Evolutionary conservation across 2,888 invertebrate species (phyloP).

Genomic region (Tetragnatha montana): DNA sequence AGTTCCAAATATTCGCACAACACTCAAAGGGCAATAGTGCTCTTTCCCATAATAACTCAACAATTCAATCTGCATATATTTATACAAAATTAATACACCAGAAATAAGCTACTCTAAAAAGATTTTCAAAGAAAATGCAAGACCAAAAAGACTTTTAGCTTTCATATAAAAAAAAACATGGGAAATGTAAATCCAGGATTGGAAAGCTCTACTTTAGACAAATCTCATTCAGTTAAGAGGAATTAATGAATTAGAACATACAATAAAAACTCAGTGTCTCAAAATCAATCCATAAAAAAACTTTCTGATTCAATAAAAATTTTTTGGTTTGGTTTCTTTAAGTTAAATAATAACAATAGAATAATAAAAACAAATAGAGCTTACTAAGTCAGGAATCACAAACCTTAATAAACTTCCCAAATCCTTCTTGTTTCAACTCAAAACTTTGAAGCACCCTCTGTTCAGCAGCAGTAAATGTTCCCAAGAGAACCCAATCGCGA

Average conservation of each 20-base stretch:
- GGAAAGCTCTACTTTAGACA: no score
- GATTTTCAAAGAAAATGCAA: no score
- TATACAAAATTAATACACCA: no score
- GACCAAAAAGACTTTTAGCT: background rate
- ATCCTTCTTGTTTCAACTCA: constrained; percentile 84
- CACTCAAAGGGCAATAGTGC: constrained; percentile 97
- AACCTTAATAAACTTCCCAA: constrained; percentile 91
- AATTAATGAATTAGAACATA: no score
- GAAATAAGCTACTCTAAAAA: no score
- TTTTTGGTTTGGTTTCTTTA: background rate
- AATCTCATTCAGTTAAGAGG: no score
- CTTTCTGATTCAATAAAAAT: background rate
- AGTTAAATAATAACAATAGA: background rate
- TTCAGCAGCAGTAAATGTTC: constrained; percentile 90
- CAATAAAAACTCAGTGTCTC: no score
- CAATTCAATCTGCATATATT: constrained; percentile 81
- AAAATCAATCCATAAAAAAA: no score
- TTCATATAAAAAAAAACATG: background rate
- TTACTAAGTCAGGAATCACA: background rate
- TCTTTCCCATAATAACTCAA: constrained; percentile 96
- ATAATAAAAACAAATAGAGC: background rate
- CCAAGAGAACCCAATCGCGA: constrained; percentile 92
- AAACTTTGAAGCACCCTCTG: constrained; percentile 91
- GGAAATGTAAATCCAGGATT: background rate
- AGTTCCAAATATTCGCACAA: constrained; percentile 94